phyloP scores from a whole-genome alignment of 2,797 vertebrate genomes.

The Sylvia borin region DNA sequence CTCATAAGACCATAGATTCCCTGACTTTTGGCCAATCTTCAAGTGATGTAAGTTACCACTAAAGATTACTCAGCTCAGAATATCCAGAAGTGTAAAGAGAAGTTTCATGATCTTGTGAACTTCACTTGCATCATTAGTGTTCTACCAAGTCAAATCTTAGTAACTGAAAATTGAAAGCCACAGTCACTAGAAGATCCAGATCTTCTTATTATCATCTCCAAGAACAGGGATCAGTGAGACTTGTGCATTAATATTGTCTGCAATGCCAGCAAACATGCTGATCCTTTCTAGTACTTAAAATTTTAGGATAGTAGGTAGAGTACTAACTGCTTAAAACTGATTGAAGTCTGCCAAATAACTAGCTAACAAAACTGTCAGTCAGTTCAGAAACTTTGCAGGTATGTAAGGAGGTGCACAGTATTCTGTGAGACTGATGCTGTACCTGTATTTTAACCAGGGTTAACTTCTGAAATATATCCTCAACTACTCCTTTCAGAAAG shows the following conservation, averaged over 20 bases:
- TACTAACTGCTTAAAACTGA: not conserved
- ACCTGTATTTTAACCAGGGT: not conserved
- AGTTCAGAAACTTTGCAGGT: not conserved
- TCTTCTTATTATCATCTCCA: not conserved
- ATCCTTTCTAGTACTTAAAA: not conserved
- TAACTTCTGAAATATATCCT: not conserved
- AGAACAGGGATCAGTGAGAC: not conserved
- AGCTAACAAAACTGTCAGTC: not conserved
- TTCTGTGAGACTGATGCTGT: not conserved
- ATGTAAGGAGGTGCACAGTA: not conserved
- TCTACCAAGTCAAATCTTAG: not conserved
- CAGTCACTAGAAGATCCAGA: not conserved
- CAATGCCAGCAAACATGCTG: not conserved
- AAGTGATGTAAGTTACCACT: not conserved
- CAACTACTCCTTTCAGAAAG: not conserved
- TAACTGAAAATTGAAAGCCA: not conserved
- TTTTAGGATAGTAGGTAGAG: not conserved
- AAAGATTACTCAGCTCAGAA: not conserved
- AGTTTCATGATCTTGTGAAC: not conserved
- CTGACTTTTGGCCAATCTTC: not conserved
- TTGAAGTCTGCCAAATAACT: not conserved
- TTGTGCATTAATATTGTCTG: not conserved
- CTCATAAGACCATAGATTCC: not conserved
- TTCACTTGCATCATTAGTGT: not conserved
- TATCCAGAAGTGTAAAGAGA: not conserved